phyloP scores from a whole-genome alignment of 2,888 invertebrate genomes.

The Rambutsinella grinnellia region DNA sequence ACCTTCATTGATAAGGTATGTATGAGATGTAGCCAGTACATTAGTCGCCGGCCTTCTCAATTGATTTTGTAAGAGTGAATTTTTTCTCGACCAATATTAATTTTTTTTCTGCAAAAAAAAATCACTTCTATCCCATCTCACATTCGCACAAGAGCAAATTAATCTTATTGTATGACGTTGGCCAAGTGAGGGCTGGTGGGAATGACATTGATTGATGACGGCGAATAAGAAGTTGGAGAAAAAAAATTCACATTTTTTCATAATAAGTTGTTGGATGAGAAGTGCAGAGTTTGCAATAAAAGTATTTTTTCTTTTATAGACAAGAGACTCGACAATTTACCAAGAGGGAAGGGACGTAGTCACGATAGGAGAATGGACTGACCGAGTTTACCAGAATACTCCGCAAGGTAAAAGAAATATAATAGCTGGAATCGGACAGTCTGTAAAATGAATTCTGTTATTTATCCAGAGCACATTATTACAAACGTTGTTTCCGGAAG shows the following conservation, averaged over 20 bases:
- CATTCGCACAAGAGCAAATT: constrained; percentile 42
- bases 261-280: constrained; percentile 2
- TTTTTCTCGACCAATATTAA: not conserved
- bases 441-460: no score
- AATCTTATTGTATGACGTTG: constrained; percentile 50
- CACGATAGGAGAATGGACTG: constrained; percentile 92
- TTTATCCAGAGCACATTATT: constrained; percentile 93
- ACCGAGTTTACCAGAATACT: constrained; percentile 93
- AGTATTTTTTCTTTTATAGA: constrained; percentile 71
- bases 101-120: not conserved
- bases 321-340: constrained; percentile 86
- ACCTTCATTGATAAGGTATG: constrained; percentile 89
- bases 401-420: no score
- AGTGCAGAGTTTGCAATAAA: constrained; percentile 33
- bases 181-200: constrained; percentile 48
- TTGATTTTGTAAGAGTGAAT: constrained; percentile 28
- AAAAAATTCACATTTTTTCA: constrained; percentile 19
- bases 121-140: constrained; percentile 3
- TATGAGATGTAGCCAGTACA: not conserved
- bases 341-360: constrained; percentile 93
- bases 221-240: constrained; percentile 1
- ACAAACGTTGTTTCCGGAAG: constrained; percentile 92
- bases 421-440: not conserved
- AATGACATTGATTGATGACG: constrained; percentile 57
- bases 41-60: no score